A percentile compares a stretch with the other conserved stretches of the same genome.
Evolutionary conservation across 2,888 invertebrate genomes (phyloP).

Genomic region (Adelphocoris suturalis): DNA sequence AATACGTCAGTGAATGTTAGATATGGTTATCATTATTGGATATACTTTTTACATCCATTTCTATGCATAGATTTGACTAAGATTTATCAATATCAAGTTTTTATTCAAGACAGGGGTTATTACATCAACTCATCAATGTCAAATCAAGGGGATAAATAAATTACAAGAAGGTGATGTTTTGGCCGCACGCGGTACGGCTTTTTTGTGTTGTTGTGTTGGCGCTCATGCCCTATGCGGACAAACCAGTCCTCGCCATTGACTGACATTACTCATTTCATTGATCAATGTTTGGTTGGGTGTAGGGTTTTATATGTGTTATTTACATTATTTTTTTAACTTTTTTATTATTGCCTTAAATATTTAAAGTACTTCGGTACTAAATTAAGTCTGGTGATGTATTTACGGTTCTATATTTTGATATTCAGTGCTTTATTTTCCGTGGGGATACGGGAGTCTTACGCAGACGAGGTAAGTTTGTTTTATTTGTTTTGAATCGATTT

Average conservation of each 20-base stretch:
- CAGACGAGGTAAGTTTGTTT: slow-evolving; percentile 76
- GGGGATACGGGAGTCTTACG: slow-evolving; percentile 75
- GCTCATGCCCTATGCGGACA: slow-evolving; percentile 71
- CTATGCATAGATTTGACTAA: too few relatives aligned
- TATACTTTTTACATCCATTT: too few relatives aligned
- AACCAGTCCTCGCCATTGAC: slow-evolving; percentile 75
- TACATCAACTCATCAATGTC: too few relatives aligned
- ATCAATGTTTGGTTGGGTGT: slow-evolving; percentile 76
- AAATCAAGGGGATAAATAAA: not conserved
- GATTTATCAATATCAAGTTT: too few relatives aligned
- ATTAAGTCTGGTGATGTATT: slow-evolving; percentile 76
- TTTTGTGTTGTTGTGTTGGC: slow-evolving; percentile 42
- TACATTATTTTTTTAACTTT: slow-evolving; percentile 75
- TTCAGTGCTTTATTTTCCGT: slow-evolving; percentile 76
- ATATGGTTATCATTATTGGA: too few relatives aligned
- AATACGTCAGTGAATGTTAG: too few relatives aligned
- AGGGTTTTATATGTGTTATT: slow-evolving; percentile 75
- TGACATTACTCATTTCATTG: slow-evolving; percentile 76
- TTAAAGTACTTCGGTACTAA: slow-evolving; percentile 76
- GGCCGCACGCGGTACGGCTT: not conserved
- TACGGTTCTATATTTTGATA: slow-evolving; percentile 76
- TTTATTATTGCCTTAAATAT: slow-evolving; percentile 74
- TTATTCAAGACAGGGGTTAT: too few relatives aligned
- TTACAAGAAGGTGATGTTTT: not conserved
- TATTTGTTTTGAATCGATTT: slow-evolving; percentile 67